A percentile compares a stretch with the other conserved stretches of the same genome.
Evolutionary conservation across 2,113 vertebrate species (phyloP).

Genomic region (Arothron firmamentum): DNA sequence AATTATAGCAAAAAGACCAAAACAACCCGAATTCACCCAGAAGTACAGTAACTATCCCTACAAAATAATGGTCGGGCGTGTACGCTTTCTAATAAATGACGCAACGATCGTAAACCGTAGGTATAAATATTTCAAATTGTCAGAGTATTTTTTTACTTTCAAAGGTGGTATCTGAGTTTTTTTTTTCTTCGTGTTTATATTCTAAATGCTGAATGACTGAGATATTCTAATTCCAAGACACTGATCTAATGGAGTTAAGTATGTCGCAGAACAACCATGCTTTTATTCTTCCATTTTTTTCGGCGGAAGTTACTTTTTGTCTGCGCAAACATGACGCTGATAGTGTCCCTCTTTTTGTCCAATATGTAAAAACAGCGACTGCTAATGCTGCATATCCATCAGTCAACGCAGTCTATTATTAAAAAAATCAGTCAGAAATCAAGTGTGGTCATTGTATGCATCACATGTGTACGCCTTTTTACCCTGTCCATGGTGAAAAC

Average conservation of each 20-base stretch:
- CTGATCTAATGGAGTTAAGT: no score
- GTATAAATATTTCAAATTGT: no score
- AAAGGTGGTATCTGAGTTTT: no score
- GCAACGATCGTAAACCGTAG: no score
- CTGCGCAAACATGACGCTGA: fast-evolving
- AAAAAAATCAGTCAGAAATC: not conserved
- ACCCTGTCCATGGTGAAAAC: not conserved
- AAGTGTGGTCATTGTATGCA: fast-evolving
- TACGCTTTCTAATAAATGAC: not conserved
- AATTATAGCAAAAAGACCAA: not conserved
- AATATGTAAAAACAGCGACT: slow-evolving; percentile 31
- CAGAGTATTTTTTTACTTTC: no score
- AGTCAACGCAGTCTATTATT: not conserved
- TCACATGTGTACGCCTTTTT: no score
- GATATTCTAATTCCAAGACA: no score
- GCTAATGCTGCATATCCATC: not conserved
- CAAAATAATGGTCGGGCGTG: slow-evolving; percentile 34
- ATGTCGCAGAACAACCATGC: not conserved
- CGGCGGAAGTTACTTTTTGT: not conserved
- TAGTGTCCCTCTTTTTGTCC: slow-evolving; percentile 8
- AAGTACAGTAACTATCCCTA: slow-evolving; percentile 2
- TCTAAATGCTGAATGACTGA: no score
- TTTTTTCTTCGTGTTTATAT: no score
- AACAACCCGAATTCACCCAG: not conserved
- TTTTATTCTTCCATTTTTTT: slow-evolving; percentile 20